phyloP scores from a whole-genome alignment of 2,113 vertebrate genomes.

The Passerina amoena region DNA sequence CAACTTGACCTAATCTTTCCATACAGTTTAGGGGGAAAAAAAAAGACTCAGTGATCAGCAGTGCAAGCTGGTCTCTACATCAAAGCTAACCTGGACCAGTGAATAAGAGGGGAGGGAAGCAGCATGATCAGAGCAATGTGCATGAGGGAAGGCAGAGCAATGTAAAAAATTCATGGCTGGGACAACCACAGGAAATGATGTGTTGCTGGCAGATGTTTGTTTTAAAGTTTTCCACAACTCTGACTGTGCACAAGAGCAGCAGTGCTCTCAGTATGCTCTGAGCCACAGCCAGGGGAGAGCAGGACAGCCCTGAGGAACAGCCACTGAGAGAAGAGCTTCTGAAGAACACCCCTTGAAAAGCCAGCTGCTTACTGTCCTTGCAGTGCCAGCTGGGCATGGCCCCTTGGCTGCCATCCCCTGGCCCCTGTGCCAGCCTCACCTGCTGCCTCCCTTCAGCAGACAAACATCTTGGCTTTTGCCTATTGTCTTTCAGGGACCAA shows the following conservation, averaged over 20 bases:
- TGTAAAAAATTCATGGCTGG: not conserved
- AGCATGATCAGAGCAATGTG: not conserved
- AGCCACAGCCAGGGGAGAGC: not conserved
- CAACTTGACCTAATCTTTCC: not conserved
- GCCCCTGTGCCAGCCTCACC: not conserved
- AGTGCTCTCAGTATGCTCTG: not conserved
- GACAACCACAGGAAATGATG: conserved; percentile 13
- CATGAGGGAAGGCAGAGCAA: not conserved
- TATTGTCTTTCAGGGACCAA: not conserved
- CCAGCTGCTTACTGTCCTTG: not conserved
- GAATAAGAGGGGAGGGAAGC: not conserved
- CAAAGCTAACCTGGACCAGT: not conserved
- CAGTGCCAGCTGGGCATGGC: not conserved
- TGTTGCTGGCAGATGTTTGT: not conserved
- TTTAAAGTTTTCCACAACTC: not conserved
- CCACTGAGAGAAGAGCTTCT: not conserved
- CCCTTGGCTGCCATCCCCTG: not conserved
- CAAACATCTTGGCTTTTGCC: not conserved
- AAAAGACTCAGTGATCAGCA: not conserved
- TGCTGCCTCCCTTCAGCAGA: not conserved
- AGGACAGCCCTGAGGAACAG: not conserved
- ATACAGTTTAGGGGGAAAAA: not conserved
- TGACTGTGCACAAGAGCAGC: not conserved
- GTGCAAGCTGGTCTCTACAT: not conserved
- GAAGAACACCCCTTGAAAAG: not conserved